A percentile compares a stretch with the other conserved stretches of the same genome.
These are phyloP conservation scores for Chloromyia formosa DNA, from an alignment of 2,888 invertebrate genomes.

Conservation along the genomic window DNA sequence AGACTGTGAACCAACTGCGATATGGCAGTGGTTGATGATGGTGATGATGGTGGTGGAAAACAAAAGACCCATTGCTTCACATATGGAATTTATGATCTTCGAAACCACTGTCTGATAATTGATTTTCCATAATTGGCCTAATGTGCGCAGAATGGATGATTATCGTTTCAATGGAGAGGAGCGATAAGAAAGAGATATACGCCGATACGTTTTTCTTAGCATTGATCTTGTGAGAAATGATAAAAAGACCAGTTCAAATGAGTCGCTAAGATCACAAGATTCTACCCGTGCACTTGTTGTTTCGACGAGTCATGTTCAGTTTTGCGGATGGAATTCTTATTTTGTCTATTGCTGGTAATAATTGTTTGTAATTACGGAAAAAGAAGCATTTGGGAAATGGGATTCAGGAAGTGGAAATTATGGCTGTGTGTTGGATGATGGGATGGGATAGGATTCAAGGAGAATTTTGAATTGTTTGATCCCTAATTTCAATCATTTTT, in stretches of 20 bases:
- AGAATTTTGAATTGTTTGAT: too few relatives aligned
- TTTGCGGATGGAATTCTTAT: too few relatives aligned
- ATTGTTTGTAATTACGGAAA: too few relatives aligned
- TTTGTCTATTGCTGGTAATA: too few relatives aligned
- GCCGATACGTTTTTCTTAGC: not conserved
- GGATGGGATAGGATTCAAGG: too few relatives aligned
- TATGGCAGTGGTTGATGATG: not conserved
- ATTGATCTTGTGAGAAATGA: not conserved
- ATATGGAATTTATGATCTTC: constrained; percentile 43
- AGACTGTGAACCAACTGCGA: not conserved
- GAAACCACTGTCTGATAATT: constrained; percentile 41
- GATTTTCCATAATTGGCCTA: constrained; percentile 44
- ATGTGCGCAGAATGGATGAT: constrained; percentile 32
- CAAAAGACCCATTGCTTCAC: constrained; percentile 44
- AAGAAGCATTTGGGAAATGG: too few relatives aligned
- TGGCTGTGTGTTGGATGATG: too few relatives aligned
- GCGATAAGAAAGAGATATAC: constrained; percentile 7
- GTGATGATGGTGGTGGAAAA: constrained; percentile 33
- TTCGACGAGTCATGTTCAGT: constrained; percentile 24
- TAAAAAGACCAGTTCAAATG: too few relatives aligned
- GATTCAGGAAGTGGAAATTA: too few relatives aligned
- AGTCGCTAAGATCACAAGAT: constrained; percentile 27
- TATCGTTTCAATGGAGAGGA: constrained; percentile 10
- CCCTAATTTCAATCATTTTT: too few relatives aligned
- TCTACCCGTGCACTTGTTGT: not conserved